A percentile compares a stretch with the other conserved stretches of the same genome.
These are phyloP conservation scores for Neofelis nebulosa DNA, from an alignment of 2,113 vertebrate species.

Conservation along the genomic window DNA sequence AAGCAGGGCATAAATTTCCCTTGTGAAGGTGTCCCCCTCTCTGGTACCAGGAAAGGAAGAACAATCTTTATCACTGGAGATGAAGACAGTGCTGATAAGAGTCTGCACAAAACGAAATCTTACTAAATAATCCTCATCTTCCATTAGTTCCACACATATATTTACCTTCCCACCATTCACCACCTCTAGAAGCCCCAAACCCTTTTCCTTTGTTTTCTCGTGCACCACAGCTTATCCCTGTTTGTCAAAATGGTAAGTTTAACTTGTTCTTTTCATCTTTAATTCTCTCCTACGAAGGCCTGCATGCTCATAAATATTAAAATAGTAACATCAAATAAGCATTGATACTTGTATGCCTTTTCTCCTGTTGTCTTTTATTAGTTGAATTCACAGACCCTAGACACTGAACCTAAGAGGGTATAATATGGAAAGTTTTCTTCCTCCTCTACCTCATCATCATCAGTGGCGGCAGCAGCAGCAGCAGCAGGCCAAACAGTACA, in stretches of 20 bases:
- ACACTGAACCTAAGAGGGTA: neutral
- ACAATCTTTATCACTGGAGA: neutral
- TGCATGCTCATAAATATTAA: neutral
- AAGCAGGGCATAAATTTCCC: neutral
- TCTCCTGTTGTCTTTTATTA: neutral
- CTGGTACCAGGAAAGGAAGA: neutral
- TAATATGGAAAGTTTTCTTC: too few relatives aligned
- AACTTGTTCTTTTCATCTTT: neutral
- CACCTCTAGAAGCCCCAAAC: neutral
- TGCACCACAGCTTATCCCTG: neutral
- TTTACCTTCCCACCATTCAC: neutral
- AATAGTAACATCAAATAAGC: neutral
- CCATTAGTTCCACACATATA: neutral
- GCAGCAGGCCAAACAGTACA: too few relatives aligned
- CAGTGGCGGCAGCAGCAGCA: accelerated
- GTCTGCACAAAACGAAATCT: neutral
- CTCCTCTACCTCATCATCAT: accelerated
- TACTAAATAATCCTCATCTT: neutral
- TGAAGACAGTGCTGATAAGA: neutral
- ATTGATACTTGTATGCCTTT: neutral
- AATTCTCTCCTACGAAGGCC: neutral
- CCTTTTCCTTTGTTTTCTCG: neutral
- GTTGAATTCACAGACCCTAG: neutral
- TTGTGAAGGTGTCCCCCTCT: neutral
- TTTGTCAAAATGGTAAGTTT: neutral